A percentile compares a stretch with the other conserved stretches of the same genome.
Evolutionary conservation across 1,140 invertebrate genomes (phyloP).

Genomic region (Camponotus vicinus): DNA sequence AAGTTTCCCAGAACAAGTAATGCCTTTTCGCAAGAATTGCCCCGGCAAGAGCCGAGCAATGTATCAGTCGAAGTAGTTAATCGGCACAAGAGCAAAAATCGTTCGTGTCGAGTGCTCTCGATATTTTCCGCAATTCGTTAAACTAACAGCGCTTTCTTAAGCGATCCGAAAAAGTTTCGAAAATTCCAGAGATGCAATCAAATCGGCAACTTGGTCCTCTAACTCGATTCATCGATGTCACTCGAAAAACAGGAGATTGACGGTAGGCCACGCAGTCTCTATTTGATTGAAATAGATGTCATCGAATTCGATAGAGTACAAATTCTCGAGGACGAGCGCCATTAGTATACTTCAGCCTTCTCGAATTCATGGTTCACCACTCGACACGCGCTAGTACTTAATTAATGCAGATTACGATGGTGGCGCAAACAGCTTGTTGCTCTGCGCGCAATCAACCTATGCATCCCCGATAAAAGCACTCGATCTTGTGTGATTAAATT

Average conservation of each 20-base stretch:
- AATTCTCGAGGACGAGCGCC: conserved; percentile 15
- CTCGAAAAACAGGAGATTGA: not conserved
- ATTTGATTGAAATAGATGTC: conserved; percentile 14
- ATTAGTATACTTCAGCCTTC: conserved; percentile 28
- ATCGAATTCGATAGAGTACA: not conserved
- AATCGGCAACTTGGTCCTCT: not conserved
- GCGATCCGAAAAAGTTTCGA: not conserved
- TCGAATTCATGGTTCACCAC: conserved; percentile 9
- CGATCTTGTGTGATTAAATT: not conserved
- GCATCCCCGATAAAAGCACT: not conserved
- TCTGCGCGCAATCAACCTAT: not conserved
- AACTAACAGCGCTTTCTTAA: not conserved
- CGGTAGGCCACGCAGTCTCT: not conserved
- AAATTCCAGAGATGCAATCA: not conserved
- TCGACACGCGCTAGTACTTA: conserved; percentile 32
- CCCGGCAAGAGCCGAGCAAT: not conserved
- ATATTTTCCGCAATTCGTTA: not conserved
- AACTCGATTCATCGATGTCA: conserved; percentile 2
- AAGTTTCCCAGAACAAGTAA: not conserved
- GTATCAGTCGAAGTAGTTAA: not conserved
- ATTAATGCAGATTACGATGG: conserved; percentile 19
- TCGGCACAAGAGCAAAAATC: too few species aligned
- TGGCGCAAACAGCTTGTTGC: conserved; percentile 39
- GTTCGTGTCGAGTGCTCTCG: not conserved
- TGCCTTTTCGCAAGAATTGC: not conserved